Base-by-base conservation (phyloP, 2,888 invertebrate species). In the Brachycybe producta region DNA sequence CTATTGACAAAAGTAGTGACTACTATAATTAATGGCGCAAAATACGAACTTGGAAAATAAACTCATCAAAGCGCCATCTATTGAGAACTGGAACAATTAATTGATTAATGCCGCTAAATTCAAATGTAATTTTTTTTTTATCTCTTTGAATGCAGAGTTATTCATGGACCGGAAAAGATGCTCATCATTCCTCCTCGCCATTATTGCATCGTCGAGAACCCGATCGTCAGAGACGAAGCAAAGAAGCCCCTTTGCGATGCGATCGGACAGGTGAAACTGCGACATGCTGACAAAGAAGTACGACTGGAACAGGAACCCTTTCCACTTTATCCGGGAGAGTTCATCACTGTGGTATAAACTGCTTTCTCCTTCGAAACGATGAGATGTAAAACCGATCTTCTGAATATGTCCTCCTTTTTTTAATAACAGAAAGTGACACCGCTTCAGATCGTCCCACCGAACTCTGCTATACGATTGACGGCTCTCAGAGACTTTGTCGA, bases 261-360 rank as follows among this genome's bases (percentile, higher is more conserved):
- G 1, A 56, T 58, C 51, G 70, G 70, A 19, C 71, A 72, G 59
- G 66, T 60, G 7, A 65, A 61, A 28, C 61, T 72, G 23, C 57
- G 59, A 5, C 69, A 71, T 59, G 72, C 69, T 49, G 71, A 72
- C 57, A 64, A 65, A 49, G 72, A 73, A 53, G 67, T 70, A 50
- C 61, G 71, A n/a, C 61, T 71, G 27, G 63, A 69, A 17, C 70
- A 69, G 57, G 70, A 70, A 11, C 71, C 72, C 2, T 72, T 72
- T 57, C 71, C 72, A 11, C 61, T 72, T 13, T 72, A 68, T 60
- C 71, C 71, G 15, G 71, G 72, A 17, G 72, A 72, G 32, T n/a
- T 32, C n/a, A 11, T 32, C 32, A 11, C 32, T 32, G 11, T n/a
- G n/a, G 11, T n/a, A 32, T 32, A 32, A 32, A 32, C n/a, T 11